phyloP scores from a whole-genome alignment of 2,113 vertebrate genomes.

The Oceanodroma tethys region DNA sequence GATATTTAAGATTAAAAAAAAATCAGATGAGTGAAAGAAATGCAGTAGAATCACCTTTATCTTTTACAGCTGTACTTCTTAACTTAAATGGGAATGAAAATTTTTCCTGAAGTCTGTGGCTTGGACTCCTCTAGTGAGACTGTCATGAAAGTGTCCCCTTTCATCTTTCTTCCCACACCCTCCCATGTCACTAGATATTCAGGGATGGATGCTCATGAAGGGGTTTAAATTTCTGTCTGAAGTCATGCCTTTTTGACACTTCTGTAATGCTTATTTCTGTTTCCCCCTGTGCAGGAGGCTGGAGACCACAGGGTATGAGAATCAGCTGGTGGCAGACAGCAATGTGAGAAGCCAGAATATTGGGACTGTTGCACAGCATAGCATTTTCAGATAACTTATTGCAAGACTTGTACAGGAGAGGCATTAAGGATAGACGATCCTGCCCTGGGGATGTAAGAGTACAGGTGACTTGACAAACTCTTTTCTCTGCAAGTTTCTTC shows the following conservation, averaged over 20 bases:
- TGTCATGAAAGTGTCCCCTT: not conserved
- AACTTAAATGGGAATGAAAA: not conserved
- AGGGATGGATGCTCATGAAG: not conserved
- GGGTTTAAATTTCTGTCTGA: not conserved
- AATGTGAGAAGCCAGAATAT: not conserved
- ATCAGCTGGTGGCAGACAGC: constrained; percentile 2
- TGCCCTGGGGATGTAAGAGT: not conserved
- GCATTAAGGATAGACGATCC: not conserved
- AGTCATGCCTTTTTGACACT: not conserved
- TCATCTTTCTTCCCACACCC: not conserved
- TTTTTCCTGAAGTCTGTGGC: not conserved
- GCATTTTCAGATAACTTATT: constrained; percentile 47
- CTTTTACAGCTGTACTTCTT: not conserved
- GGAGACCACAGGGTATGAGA: constrained; percentile 30
- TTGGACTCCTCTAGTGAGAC: not conserved
- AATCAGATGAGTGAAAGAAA: not conserved
- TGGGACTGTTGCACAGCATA: not conserved
- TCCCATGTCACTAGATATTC: not conserved
- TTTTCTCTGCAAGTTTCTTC: not conserved
- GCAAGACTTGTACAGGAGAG: not conserved
- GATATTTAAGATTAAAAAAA: not conserved
- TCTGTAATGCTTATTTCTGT: not conserved
- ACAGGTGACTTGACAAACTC: not conserved
- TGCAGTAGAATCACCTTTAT: not conserved
- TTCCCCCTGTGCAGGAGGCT: not conserved